phyloP scores from a whole-genome alignment of 2,113 vertebrate species.

The Lepus europaeus region DNA sequence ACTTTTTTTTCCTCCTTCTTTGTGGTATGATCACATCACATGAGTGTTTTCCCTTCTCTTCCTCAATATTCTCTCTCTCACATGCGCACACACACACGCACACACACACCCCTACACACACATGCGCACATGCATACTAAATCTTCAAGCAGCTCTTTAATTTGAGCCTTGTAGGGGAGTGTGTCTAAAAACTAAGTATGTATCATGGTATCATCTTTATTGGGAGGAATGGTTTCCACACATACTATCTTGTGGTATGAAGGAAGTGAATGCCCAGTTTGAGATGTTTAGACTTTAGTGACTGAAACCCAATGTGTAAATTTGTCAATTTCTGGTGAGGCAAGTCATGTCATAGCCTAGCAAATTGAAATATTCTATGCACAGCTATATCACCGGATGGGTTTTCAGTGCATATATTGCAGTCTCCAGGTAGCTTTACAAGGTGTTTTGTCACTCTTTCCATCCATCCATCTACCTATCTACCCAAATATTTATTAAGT shows the following conservation, averaged over 20 bases:
- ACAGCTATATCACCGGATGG: neutral
- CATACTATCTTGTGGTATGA: neutral
- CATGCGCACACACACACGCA: neutral
- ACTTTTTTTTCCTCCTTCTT: constrained; percentile 77
- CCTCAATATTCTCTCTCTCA: neutral
- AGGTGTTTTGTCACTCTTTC: neutral
- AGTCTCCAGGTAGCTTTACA: neutral
- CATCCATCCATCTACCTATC: neutral
- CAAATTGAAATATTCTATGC: neutral
- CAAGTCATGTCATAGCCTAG: neutral
- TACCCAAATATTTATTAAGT: neutral
- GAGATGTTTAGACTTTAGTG: neutral
- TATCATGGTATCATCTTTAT: neutral
- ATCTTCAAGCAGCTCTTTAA: neutral
- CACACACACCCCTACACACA: neutral
- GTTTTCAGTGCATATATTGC: neutral
- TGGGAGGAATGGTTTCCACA: constrained; percentile 4
- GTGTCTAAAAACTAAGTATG: neutral
- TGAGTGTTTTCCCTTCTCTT: constrained; percentile 52
- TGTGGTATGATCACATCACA: constrained; percentile 70
- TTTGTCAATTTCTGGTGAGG: neutral
- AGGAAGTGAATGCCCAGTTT: neutral
- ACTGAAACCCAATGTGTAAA: neutral
- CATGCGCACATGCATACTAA: neutral
- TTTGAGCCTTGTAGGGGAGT: constrained; percentile 29